These are phyloP conservation scores for Crotalus horridus DNA, from an alignment of 2,113 vertebrate genomes.

Conservation along the genomic window DNA sequence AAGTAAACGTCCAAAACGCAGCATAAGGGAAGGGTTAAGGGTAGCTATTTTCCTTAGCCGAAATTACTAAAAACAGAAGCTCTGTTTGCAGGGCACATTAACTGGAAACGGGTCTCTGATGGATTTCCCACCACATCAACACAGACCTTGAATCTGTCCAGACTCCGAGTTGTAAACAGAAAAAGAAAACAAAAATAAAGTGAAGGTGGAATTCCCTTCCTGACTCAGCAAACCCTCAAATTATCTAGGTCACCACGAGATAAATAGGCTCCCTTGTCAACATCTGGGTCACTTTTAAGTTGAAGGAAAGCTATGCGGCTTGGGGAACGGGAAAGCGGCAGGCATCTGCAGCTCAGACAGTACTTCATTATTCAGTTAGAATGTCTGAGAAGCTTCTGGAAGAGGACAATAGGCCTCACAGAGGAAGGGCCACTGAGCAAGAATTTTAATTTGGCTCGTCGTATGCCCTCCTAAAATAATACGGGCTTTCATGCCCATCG, in stretches of 20 bases:
- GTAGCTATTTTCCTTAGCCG: neutral
- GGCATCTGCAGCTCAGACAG: neutral
- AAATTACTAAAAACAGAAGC: neutral
- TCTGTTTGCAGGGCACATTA: neutral
- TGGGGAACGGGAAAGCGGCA: neutral
- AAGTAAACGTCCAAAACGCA: neutral
- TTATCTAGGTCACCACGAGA: neutral
- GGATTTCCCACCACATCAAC: neutral
- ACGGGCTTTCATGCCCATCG: constrained; percentile 7
- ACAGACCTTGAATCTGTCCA: neutral
- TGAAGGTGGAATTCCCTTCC: neutral
- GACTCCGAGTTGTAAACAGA: neutral
- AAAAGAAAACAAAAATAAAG: constrained; percentile 14
- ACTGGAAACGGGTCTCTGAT: neutral
- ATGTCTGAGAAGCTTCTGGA: neutral
- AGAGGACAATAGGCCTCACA: neutral
- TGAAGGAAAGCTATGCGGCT: neutral
- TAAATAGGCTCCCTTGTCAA: constrained; percentile 2
- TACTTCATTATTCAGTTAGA: neutral
- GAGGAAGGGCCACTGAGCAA: rapidly evolving
- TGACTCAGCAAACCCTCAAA: constrained; percentile 12
- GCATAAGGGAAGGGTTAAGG: neutral
- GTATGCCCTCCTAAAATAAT: neutral
- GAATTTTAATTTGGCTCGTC: constrained; percentile 13
- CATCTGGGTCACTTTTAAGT: neutral